Evolutionary conservation across 2,797 vertebrate genomes (phyloP).

Genomic region (Brachyalestes nurse): DNA sequence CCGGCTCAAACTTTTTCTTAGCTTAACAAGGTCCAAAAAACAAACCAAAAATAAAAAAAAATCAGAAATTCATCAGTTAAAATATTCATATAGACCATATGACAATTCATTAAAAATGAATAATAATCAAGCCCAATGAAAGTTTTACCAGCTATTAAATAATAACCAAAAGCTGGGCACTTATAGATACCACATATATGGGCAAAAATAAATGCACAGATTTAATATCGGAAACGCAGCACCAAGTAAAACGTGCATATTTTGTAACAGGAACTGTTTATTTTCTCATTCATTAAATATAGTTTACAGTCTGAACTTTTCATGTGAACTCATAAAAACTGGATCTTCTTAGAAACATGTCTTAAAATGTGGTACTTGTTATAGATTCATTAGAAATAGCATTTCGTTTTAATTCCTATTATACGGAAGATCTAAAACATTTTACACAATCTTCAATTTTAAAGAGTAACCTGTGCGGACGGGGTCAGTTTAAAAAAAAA

Average conservation of each 20-base stretch:
- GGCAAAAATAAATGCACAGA: conserved; percentile 11
- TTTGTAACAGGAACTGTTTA: conserved; percentile 3
- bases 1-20: background rate
- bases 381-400: background rate
- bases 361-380: too few relatives aligned
- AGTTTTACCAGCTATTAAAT: conserved; percentile 22
- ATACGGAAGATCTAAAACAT: conserved; percentile 18
- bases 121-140: conserved; percentile 9
- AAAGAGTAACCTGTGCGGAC: background rate
- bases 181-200: conserved; percentile 2
- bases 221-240: conserved; percentile 34
- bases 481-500: background rate
- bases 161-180: conserved; percentile 2
- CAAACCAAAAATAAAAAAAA: background rate
- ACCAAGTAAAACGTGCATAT: conserved; percentile 46
- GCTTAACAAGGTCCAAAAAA: background rate
- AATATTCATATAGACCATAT: conserved; percentile 27
- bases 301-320: background rate
- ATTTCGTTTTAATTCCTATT: background rate
- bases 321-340: too few relatives aligned
- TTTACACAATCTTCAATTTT: background rate
- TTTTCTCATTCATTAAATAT: background rate
- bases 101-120: conserved; percentile 3
- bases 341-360: too few relatives aligned
- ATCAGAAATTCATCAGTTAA: conserved; percentile 6